Percentiles rank a stretch among this genome's conserved stretches.
phyloP scores from a whole-genome alignment of 2,888 invertebrate genomes.

The Drosophila tripunctata region DNA sequence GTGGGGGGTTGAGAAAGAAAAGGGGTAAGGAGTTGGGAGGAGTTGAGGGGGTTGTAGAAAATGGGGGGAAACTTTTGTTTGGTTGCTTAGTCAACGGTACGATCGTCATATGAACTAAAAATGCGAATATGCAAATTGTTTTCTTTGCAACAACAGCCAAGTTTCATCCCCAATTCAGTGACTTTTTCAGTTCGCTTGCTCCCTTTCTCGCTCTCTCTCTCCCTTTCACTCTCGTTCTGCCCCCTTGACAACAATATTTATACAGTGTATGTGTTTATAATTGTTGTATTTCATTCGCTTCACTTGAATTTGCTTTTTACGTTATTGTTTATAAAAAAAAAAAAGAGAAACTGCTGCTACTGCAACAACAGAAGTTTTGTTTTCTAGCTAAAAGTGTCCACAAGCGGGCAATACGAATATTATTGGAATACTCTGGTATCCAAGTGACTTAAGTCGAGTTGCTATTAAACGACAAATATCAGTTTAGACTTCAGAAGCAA shows the following conservation, averaged over 20 bases:
- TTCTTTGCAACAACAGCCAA: slow-evolving; percentile 53
- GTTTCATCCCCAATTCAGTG: slow-evolving; percentile 2
- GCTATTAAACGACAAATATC: slow-evolving; percentile 16
- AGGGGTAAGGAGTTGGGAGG: neutral
- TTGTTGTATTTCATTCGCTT: slow-evolving; percentile 44
- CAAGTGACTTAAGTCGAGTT: slow-evolving; percentile 19
- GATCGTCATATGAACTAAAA: slow-evolving; percentile 34
- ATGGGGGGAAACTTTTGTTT: slow-evolving; percentile 13
- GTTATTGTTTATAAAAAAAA: slow-evolving; percentile 50
- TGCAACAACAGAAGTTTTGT: slow-evolving; percentile 20
- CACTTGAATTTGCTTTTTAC: slow-evolving; percentile 54
- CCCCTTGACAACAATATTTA: slow-evolving; percentile 39
- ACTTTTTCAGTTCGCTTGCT: neutral
- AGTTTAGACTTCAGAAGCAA: slow-evolving; percentile 31
- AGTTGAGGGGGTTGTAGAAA: neutral
- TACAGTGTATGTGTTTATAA: slow-evolving; percentile 14
- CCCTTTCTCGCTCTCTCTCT: neutral
- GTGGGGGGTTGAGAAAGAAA: neutral
- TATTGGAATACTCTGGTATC: slow-evolving; percentile 6
- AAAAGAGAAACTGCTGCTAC: slow-evolving; percentile 29
- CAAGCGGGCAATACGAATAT: neutral
- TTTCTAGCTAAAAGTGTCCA: slow-evolving; percentile 27
- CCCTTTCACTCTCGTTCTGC: neutral
- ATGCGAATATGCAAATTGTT: slow-evolving; percentile 59
- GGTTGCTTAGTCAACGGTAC: slow-evolving; percentile 51